A percentile compares a stretch with the other conserved stretches of the same genome.
These are phyloP conservation scores for Salvelinus fontinalis DNA, from an alignment of 2,113 vertebrate genomes.

Conservation along the genomic window DNA sequence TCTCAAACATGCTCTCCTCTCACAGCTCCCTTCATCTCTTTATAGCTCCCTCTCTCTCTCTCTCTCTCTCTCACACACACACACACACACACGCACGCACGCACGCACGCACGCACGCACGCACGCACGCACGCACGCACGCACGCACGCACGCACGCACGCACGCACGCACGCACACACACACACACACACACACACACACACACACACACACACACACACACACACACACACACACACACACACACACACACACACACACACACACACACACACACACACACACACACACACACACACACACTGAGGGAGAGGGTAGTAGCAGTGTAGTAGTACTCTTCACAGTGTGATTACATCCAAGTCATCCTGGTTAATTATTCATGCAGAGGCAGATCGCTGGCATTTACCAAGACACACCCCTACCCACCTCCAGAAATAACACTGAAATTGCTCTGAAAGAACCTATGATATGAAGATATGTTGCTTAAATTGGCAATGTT, in stretches of 20 bases:
- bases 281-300: constrained; percentile 24
- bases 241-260: background rate
- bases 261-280: constrained; percentile 18
- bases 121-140: background rate
- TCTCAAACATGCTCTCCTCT: too few relatives aligned
- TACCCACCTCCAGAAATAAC: too few relatives aligned
- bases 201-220: too few relatives aligned
- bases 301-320: constrained; percentile 19
- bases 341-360: constrained; percentile 63
- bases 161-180: background rate
- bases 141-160: too few relatives aligned
- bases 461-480: too few relatives aligned
- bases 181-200: too few relatives aligned
- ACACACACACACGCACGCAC: background rate
- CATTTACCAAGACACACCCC: constrained; percentile 19
- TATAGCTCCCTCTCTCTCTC: background rate
- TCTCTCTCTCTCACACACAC: constrained; percentile 24
- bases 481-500: too few relatives aligned
- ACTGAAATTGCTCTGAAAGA: too few relatives aligned
- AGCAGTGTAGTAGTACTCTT: constrained; percentile 46
- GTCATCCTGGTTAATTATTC: constrained; percentile 70
- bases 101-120: background rate
- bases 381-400: constrained; percentile 67
- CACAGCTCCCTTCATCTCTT: too few relatives aligned
- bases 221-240: too few relatives aligned